Conservation (phyloP, 2,113 vertebrate species). For the Trogon melanurus region DNA sequence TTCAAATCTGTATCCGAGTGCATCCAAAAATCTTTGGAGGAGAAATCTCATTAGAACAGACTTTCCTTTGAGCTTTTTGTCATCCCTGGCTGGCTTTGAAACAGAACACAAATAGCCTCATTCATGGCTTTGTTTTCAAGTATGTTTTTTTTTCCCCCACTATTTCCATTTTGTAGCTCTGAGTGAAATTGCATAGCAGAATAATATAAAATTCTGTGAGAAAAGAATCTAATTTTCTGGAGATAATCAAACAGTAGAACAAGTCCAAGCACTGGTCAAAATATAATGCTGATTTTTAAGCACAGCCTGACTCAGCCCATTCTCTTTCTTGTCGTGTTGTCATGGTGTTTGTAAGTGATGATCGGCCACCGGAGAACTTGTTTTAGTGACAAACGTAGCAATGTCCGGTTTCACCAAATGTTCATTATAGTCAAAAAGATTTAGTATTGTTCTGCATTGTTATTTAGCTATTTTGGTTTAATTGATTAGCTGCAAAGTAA, state of each 20-base stretch:
- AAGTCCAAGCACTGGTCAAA: not conserved
- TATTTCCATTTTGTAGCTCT: not conserved
- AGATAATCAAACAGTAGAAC: not conserved
- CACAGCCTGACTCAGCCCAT: not conserved
- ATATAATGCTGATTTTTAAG: not conserved
- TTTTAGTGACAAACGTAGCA: not conserved
- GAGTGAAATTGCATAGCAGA: not conserved
- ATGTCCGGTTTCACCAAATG: not conserved
- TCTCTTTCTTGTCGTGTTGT: not conserved
- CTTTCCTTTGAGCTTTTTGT: constrained; percentile 22
- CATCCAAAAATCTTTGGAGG: not conserved
- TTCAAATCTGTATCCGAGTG: not conserved
- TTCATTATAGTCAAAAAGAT: not conserved
- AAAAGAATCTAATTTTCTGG: not conserved
- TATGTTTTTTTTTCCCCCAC: not conserved
- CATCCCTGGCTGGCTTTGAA: constrained; percentile 5
- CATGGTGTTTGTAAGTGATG: not conserved
- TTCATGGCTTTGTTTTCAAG: not conserved
- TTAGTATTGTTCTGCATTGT: not conserved
- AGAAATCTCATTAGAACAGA: constrained; percentile 9
- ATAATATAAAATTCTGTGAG: not conserved
- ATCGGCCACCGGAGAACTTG: not conserved
- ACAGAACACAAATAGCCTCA: not conserved
- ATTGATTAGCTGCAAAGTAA: not conserved
- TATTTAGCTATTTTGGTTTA: not conserved